Conservation (phyloP, 2,888 invertebrate genomes). For the Melinaea marsaeus region DNA sequence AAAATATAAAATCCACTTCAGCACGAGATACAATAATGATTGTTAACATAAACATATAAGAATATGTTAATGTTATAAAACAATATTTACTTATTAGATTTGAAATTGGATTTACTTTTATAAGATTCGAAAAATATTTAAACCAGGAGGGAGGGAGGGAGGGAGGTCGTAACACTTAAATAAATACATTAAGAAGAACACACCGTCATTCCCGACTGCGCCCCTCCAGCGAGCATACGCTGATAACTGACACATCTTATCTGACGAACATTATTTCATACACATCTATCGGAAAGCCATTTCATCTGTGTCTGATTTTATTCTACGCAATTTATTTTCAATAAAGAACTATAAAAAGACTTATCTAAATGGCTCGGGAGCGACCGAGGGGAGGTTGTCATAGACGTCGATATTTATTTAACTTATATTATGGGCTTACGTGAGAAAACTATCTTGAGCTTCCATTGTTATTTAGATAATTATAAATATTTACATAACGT, state of each 20-base stretch:
- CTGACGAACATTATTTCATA: constrained; percentile 72
- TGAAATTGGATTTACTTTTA: too few species aligned
- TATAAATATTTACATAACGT: not conserved
- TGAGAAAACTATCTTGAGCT: constrained; percentile 38
- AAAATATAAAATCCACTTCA: too few species aligned
- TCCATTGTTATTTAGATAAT: not conserved
- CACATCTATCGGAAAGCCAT: constrained; percentile 77
- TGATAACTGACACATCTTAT: constrained; percentile 67
- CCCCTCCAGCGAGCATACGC: constrained; percentile 52
- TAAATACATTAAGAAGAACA: constrained; percentile 12
- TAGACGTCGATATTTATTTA: constrained; percentile 73
- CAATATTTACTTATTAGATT: too few species aligned
- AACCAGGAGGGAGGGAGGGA: not conserved
- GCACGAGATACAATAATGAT: too few species aligned
- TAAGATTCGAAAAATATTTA: not conserved
- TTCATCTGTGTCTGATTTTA: constrained; percentile 73
- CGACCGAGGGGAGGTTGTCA: constrained; percentile 66
- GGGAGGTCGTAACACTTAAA: not conserved
- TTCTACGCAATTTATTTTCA: constrained; percentile 79
- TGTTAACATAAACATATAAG: too few species aligned
- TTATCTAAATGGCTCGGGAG: constrained; percentile 74
- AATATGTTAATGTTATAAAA: too few species aligned
- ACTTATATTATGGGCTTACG: constrained; percentile 57
- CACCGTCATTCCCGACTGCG: constrained; percentile 35
- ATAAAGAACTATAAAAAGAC: constrained; percentile 78